A percentile compares a stretch with the other conserved stretches of the same genome.
phyloP scores from a whole-genome alignment of 2,888 invertebrate genomes.

The Criorhina ranunculi region DNA sequence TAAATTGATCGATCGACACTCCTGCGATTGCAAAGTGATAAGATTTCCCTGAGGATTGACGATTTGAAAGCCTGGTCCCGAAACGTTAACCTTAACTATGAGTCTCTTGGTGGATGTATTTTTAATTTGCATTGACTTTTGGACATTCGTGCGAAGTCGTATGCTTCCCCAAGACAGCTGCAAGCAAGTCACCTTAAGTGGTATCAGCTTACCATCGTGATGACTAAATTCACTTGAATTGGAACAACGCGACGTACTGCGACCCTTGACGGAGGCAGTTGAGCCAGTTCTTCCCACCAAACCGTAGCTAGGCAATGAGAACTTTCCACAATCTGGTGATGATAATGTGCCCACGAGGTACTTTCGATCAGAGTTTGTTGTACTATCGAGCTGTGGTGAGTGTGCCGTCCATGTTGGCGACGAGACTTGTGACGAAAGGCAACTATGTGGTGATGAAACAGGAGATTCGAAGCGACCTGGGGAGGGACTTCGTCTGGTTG shows the following conservation, averaged over 20 bases:
- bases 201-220: conserved; percentile 83
- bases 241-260: conserved; percentile 82
- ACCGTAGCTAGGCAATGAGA: conserved; percentile 76
- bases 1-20: conserved; percentile 86
- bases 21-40: conserved; percentile 86
- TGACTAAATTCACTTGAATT: conserved; percentile 83
- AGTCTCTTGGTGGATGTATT: conserved; percentile 86
- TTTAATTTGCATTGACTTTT: conserved; percentile 86
- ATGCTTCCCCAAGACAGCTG: conserved; percentile 87
- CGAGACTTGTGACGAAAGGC: conserved; percentile 62
- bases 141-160: conserved; percentile 85
- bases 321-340: conserved; percentile 74
- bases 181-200: conserved; percentile 86
- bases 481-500: conserved; percentile 39
- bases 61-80: conserved; percentile 85
- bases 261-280: conserved; percentile 72
- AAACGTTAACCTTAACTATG: conserved; percentile 85
- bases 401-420: conserved; percentile 74
- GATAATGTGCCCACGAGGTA: conserved; percentile 77
- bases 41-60: conserved; percentile 82
- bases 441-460: conserved; percentile 80
- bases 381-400: conserved; percentile 81
- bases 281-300: conserved; percentile 57
- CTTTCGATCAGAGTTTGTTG: conserved; percentile 80
- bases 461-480: conserved; percentile 77